Percentiles rank a stretch among this genome's conserved stretches.
phyloP scores from a whole-genome alignment of 2,888 invertebrate genomes.

The Epistrophe grossulariae region DNA sequence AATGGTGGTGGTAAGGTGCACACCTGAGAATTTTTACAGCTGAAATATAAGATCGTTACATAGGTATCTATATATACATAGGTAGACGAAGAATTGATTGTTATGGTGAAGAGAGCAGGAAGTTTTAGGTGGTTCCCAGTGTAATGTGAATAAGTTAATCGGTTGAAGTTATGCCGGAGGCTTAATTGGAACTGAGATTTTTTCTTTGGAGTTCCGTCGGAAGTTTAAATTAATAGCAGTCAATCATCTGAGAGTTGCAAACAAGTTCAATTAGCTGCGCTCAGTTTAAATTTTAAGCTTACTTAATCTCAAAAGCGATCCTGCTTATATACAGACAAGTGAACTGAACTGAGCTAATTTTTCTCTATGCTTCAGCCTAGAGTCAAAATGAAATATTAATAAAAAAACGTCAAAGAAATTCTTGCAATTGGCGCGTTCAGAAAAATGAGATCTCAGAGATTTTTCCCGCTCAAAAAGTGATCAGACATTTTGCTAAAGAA shows the following conservation, averaged over 20 bases:
- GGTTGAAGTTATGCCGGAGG: neutral
- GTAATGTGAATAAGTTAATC: conserved; percentile 45
- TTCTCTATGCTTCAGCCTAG: too few species aligned
- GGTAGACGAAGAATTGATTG: conserved; percentile 24
- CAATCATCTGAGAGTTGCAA: neutral
- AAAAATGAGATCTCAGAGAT: too few species aligned
- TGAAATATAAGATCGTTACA: conserved; percentile 49
- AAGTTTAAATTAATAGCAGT: conserved; percentile 37
- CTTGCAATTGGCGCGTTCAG: too few species aligned
- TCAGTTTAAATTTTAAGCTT: neutral
- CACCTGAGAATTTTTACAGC: conserved; percentile 75
- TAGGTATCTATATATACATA: neutral
- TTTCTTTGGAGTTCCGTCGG: conserved; percentile 55
- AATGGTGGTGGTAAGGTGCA: conserved; percentile 52
- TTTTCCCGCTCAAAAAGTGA: too few species aligned
- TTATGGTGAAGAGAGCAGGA: conserved; percentile 51
- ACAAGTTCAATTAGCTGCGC: conserved; percentile 22
- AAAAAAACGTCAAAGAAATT: too few species aligned
- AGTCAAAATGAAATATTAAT: too few species aligned
- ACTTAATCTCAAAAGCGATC: too few species aligned
- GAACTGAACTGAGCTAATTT: too few species aligned
- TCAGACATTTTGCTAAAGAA: too few species aligned
- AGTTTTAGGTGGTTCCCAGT: conserved; percentile 49
- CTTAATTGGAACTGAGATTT: conserved; percentile 55
- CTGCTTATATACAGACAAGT: too few species aligned